Evolutionary conservation across 2,888 invertebrate genomes (phyloP).

Genomic region (Helicoverpa assulta): DNA sequence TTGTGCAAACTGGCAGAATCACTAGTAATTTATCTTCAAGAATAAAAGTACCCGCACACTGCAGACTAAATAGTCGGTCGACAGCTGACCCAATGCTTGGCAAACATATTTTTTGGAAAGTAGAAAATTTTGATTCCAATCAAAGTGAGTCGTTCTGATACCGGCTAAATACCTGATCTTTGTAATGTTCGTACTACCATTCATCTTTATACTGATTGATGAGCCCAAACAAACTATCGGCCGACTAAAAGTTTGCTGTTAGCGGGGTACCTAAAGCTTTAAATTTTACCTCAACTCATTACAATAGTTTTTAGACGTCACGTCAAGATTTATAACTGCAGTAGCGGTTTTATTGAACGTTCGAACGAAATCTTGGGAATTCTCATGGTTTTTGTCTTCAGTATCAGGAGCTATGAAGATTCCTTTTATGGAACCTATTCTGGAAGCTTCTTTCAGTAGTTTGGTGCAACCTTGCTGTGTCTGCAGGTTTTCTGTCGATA

Average conservation of each 20-base stretch:
- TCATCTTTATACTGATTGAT: too few species aligned
- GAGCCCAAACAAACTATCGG: too few species aligned
- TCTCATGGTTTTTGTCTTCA: slow-evolving; percentile 45
- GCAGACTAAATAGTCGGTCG: too few species aligned
- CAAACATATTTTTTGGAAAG: too few species aligned
- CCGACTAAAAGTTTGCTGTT: too few species aligned
- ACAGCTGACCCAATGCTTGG: too few species aligned
- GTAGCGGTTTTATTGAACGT: slow-evolving; percentile 68
- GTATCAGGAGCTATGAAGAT: slow-evolving; percentile 71
- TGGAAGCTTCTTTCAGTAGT: slow-evolving; percentile 68
- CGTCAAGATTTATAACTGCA: slow-evolving; percentile 72
- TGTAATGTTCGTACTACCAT: too few species aligned
- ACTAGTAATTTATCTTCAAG: slow-evolving; percentile 34
- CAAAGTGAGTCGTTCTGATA: too few species aligned
- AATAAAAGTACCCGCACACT: slow-evolving; percentile 9
- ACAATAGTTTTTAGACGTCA: slow-evolving; percentile 70
- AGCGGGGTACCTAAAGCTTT: slow-evolving; percentile 10
- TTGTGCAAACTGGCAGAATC: slow-evolving; percentile 5
- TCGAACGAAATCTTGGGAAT: slow-evolving; percentile 58
- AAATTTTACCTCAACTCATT: slow-evolving; percentile 70
- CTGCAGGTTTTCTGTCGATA: slow-evolving; percentile 70
- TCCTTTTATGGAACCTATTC: slow-evolving; percentile 73
- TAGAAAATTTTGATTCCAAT: too few species aligned
- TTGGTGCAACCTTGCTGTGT: slow-evolving; percentile 67
- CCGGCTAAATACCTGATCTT: too few species aligned